Evolutionary conservation across 2,797 vertebrate genomes (phyloP).

Genomic region (Alca torda): DNA sequence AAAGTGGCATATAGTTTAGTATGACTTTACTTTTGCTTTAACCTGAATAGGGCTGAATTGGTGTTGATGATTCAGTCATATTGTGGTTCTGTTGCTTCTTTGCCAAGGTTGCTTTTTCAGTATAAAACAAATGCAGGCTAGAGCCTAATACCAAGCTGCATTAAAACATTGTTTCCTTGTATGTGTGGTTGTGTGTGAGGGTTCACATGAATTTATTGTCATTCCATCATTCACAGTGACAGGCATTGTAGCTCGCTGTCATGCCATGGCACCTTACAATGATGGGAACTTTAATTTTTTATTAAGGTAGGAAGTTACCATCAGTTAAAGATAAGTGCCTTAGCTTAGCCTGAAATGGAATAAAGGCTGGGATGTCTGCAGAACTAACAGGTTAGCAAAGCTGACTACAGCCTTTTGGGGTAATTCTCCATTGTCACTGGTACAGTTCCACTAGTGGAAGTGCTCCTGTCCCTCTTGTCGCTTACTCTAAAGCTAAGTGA

Average conservation of each 20-base stretch:
- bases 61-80: conserved; percentile 7
- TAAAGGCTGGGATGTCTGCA: not conserved
- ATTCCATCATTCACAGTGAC: conserved; percentile 50
- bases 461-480: not conserved
- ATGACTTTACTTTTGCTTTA: conserved; percentile 19
- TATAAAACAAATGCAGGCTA: not conserved
- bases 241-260: conserved; percentile 51
- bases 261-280: conserved; percentile 24
- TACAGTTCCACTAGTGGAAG: not conserved
- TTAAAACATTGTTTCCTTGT: conserved; percentile 14
- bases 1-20: not conserved
- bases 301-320: conserved; percentile 9
- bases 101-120: not conserved
- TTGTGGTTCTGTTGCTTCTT: not conserved
- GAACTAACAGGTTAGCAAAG: not conserved
- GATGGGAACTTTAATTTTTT: conserved; percentile 54
- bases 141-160: conserved; percentile 5
- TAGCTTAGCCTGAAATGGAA: not conserved
- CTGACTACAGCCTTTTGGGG: not conserved
- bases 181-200: conserved; percentile 16
- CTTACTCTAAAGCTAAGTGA: not conserved
- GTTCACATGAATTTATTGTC: conserved; percentile 38
- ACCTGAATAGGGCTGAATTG: not conserved
- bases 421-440: not conserved
- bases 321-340: conserved; percentile 46